phyloP scores from a whole-genome alignment of 1,140 invertebrate genomes.

The Alviniconcha marisindica region DNA sequence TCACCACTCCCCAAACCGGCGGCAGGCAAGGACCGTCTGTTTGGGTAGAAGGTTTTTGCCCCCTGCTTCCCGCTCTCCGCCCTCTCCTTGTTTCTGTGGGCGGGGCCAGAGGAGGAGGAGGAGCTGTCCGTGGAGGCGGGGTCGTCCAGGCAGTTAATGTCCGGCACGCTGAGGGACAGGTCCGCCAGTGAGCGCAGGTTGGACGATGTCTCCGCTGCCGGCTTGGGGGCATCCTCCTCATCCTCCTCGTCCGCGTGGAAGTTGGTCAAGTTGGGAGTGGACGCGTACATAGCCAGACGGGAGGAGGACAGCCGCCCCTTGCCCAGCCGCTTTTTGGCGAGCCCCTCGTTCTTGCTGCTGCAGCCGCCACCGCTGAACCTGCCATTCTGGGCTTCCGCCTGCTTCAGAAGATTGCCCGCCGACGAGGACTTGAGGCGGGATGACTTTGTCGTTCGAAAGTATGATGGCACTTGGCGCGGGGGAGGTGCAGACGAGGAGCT shows the following conservation, averaged over 20 bases:
- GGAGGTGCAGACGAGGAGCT: background rate
- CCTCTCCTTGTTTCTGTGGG: background rate
- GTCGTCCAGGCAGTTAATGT: constrained; percentile 56
- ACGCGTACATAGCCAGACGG: constrained; percentile 54
- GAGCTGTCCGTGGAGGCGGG: constrained; percentile 44
- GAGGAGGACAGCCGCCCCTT: constrained; percentile 35
- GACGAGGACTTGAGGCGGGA: constrained; percentile 28
- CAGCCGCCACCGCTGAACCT: background rate
- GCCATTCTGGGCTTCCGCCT: background rate
- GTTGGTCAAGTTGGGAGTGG: constrained; percentile 56
- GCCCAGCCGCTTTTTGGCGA: background rate
- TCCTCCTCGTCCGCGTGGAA: constrained; percentile 42
- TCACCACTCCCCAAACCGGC: background rate
- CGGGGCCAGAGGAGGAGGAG: constrained; percentile 12
- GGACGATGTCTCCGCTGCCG: constrained; percentile 16
- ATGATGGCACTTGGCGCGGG: constrained; percentile 14
- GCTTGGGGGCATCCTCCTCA: constrained; percentile 13
- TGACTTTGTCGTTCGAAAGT: constrained; percentile 34
- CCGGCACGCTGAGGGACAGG: constrained; percentile 60
- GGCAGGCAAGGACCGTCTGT: background rate
- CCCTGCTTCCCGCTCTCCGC: too few relatives aligned
- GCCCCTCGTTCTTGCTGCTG: background rate
- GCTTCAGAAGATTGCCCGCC: constrained; percentile 1
- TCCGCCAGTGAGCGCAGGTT: constrained; percentile 52
- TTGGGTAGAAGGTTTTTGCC: background rate